Base-by-base conservation (phyloP, 2,888 invertebrate species). In the Apotomis turbidana region DNA sequence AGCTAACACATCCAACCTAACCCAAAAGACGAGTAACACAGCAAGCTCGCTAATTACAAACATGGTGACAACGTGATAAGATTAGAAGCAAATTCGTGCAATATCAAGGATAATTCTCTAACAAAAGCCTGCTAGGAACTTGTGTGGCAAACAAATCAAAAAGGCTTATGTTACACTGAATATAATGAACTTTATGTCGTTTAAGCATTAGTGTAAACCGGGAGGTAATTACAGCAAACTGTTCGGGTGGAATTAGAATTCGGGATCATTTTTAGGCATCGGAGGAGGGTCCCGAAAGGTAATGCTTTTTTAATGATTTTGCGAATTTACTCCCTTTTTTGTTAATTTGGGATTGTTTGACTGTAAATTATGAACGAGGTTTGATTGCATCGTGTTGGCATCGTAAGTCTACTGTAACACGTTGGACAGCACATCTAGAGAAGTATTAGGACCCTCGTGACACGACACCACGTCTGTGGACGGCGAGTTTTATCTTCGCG, bases 21-120 rank as follows among this genome's bases (percentile, higher is more conserved):
- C 44, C 44, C 8, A 44, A 44, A 49, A 49, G 1, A 41, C 9
- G 9, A 49, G 49, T 49, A 8, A 49, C 6, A 9, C 9, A 10
- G 9, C 6, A 49, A 9, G 62, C 51, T 6, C 41, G n/a, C 46
- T 36, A 49, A 57, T 55, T 55, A 46, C 4, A 27, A 1, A 41
- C 63, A 66, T 38, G 38, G 12, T 51, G 51, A 27, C 44, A 59
- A 36, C 38, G n/a, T 59, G 71, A 71, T 62, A 71, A 68, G 51
- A 36, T 51, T 61, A 51, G 38, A 55, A 13, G 51, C 55, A 13
- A 68, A 72, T 58, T 68, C 46, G 62, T 63, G 63, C 62, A 62
- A 68, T 55, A 38, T 49, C 62, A 62, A 15, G 52, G 51, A 57
- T 68, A 71, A 72, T 72, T 72, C 52, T 52, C 51, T 62, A 72